Conservation (phyloP, 2,888 invertebrate species). For the Baccha elongata region DNA sequence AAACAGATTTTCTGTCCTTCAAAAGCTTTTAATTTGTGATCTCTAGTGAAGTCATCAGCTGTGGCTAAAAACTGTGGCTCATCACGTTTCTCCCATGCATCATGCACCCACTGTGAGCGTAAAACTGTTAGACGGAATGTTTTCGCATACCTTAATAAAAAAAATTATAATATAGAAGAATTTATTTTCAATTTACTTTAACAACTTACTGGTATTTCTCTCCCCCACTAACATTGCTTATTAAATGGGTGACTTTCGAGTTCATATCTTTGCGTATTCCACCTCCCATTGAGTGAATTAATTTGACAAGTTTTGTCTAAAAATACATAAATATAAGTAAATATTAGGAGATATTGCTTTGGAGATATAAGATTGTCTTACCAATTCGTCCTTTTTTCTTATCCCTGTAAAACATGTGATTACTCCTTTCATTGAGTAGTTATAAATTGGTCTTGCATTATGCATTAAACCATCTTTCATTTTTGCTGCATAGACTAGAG, state of each 20-base stretch:
- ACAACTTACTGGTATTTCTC: slow-evolving; percentile 91
- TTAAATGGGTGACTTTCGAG: slow-evolving; percentile 94
- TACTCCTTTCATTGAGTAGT: slow-evolving; percentile 93
- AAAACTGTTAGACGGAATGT: slow-evolving; percentile 95
- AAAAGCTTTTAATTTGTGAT: slow-evolving; percentile 93
- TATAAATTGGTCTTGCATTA: slow-evolving; percentile 92
- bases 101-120: slow-evolving; percentile 93
- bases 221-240: slow-evolving; percentile 94
- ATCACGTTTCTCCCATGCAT: slow-evolving; percentile 92
- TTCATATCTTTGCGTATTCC: slow-evolving; percentile 96
- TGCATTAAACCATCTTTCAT: slow-evolving; percentile 87
- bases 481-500: slow-evolving; percentile 89
- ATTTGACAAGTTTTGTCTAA: slow-evolving; percentile 92
- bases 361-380: slow-evolving; percentile 80
- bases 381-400: slow-evolving; percentile 94
- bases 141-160: slow-evolving; percentile 87
- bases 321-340: slow-evolving; percentile 41
- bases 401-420: slow-evolving; percentile 97
- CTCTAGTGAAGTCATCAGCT: slow-evolving; percentile 86
- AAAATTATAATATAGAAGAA: neutral
- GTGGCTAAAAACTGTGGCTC: slow-evolving; percentile 88
- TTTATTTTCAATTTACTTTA: neutral
- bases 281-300: slow-evolving; percentile 98
- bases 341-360: neutral
- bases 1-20: slow-evolving; percentile 94